Evolutionary conservation across 1,140 invertebrate genomes (phyloP), one percentile per base, ranked within the genome.

Genomic region (Drosophila punjabiensis): DNA sequence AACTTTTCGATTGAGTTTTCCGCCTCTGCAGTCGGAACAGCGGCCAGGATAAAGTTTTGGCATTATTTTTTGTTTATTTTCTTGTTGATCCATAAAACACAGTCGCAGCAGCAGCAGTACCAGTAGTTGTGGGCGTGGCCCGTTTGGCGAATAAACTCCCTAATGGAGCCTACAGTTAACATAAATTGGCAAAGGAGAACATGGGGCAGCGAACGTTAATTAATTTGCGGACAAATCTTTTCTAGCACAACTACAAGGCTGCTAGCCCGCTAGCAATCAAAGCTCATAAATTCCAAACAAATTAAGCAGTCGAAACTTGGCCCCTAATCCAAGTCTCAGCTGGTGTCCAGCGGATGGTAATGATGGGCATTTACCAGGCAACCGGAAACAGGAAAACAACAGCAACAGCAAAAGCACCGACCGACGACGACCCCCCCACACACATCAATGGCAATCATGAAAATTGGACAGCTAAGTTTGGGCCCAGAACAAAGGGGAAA

Each of bases 1-100:
- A 85, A 85, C 82, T 85, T 85, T 85, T 76, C 82, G 85, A 85
- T 85, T 85, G 82, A 85, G 82, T 85, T 85, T 85, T 85, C 82
- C 82, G 82, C 59, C 64, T 45, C 47, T 61, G 62, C 66, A 59
- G 59, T 56, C 16, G 32, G 76, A 48, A 50, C 18, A 52, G 45
- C 24, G 43, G 45, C 47, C 65, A 73, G 64, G 73, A 68, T 80
- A 85, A 85, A 85, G 82, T 85, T 85, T 85, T 59, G 71, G 71
- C 61, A 85, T 85, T 78, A 85, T 85, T 85, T 85, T 85, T 76
- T 85, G 82, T 85, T 85, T 83, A 83, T 70, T 83, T 83, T 80
- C 81, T 69, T 75, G 81, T 74, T 82, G 73, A 80, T 76, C 64
- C 76, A 83, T 80, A 82, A 82, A 82, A 75, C 45, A 79, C 80